Evolutionary conservation across 2,797 vertebrate genomes (phyloP).

Genomic region (Leptodactylus fallax): DNA sequence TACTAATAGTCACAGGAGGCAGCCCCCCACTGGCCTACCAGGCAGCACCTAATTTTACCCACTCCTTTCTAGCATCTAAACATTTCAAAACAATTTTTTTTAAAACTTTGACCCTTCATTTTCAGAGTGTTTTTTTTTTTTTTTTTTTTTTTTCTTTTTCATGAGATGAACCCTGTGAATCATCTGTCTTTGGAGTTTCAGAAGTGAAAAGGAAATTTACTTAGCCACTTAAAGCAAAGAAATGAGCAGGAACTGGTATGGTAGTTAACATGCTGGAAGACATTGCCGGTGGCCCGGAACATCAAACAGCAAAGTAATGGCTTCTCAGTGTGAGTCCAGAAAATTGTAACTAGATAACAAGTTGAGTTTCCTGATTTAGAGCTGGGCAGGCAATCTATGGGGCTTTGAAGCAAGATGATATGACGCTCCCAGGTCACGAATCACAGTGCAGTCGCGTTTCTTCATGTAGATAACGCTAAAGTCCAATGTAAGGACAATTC

Average conservation of each 20-base stretch:
- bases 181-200: constrained; percentile 66
- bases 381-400: constrained; percentile 74
- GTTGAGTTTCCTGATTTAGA: constrained; percentile 82
- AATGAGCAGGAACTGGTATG: constrained; percentile 70
- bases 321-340: constrained; percentile 74
- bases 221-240: constrained; percentile 68
- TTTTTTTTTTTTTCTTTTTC: constrained; percentile 26
- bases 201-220: constrained; percentile 60
- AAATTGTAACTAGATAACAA: constrained; percentile 83
- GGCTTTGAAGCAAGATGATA: constrained; percentile 74
- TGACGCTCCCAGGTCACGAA: constrained; percentile 60
- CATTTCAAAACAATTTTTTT: no score
- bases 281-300: constrained; percentile 80
- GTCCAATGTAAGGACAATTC: neutral
- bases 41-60: no score
- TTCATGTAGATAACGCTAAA: neutral
- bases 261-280: constrained; percentile 75
- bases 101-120: no score
- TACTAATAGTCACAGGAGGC: no score
- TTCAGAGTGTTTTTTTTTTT: no score
- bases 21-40: no score
- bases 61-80: no score
- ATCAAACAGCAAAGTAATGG: constrained; percentile 82
- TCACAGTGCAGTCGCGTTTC: constrained; percentile 36
- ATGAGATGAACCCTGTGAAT: constrained; percentile 63